Base-by-base conservation (phyloP, 2,888 invertebrate genomes). In the Monochamus alternatus region DNA sequence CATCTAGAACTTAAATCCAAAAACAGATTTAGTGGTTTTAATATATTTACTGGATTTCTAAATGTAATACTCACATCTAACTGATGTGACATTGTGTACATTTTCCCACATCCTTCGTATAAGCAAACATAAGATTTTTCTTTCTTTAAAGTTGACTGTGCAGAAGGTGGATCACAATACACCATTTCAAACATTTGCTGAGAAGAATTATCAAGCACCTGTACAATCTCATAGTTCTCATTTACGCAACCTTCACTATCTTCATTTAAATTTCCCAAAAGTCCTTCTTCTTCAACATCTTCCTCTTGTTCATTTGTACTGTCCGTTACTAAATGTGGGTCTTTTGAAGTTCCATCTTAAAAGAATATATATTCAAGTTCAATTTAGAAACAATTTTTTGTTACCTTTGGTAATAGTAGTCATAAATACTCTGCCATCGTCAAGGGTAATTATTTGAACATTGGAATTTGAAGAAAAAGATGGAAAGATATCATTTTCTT, bases 21-120 rank as follows among this genome's bases (percentile, higher is more conserved):
- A 22, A 22, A 22, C 0, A 22, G 22, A 22, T 22, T 22, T 22
- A 22, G 22, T 22, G 22, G 22, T 22, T 22, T 22, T 22, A 22
- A 1, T 22, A 22, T 22, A 22, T 22, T 22, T 22, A 22, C 1
- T 22, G 22, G 22, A 22, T 22, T 22, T 22, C 1, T 22, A 22
- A 22, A 22, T 22, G n/a, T n/a, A 5, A 52, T 66, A 66, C 78
- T 83, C 84, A 91, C 91, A 83, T 90, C 89, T 68, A 91, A 87
- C 85, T 91, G 91, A 84, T 91, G 89, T 2, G 89, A 86, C 3
- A 90, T 90, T 8, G 89, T 89, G 78, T 90, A 91, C 55, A 88
- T 86, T 84, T 91, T 91, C 1, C 87, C 86, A 82, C 91, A 91
- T 47, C 90, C 90, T 73, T 89, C 88, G 79, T 89, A 87, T 8